Base-by-base conservation (phyloP, 2,888 invertebrate species). In the Parnassius orleans region DNA sequence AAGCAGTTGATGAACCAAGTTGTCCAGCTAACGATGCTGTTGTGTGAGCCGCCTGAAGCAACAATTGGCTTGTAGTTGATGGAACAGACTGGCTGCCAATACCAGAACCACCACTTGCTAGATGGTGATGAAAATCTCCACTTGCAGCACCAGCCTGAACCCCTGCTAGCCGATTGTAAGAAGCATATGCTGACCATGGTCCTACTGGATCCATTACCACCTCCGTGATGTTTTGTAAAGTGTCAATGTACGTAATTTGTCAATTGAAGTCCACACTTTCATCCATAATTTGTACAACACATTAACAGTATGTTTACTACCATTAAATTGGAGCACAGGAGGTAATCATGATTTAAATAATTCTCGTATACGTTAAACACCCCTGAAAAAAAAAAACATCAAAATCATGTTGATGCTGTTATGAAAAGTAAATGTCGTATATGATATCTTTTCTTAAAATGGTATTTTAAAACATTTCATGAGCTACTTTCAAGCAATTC, bases 121-220 rank as follows among this genome's bases (percentile, higher is more conserved):
- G 90, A 84, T 94, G 93, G 85, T 94, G 94, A 87, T 95, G 93
- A 84, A 94, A 93, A 83, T 94, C 93, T 76, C 94, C 93, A 86
- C 93, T 92, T 79, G 94, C 92, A 83, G 95, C 91, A 82, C 94
- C 93, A 75, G 95, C 93, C 83, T 94, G 94, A 72, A 94, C 94
- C 75, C 94, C 93, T 72, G 95, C 93, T 86, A 96, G 92, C 78
- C 96, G 95, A 92, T 96, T 96, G 93, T 96, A 96, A 75, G 96
- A 95, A 83, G 95, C 93, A 88, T 95, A 95, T 83, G 95, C 95
- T 83, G 95, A 94, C 97, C 97, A 97, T 92, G 96, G 96, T 92
- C 96, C 96, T 87, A 95, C 96, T 85, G 96, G 96, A 95, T 97
- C 97, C 96, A 97, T 97, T 92, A 92, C 92, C 92, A 90, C 84